A percentile compares a stretch with the other conserved stretches of the same genome.
Evolutionary conservation across 1,140 invertebrate genomes (phyloP).

Genomic region (Drosophila serrata): DNA sequence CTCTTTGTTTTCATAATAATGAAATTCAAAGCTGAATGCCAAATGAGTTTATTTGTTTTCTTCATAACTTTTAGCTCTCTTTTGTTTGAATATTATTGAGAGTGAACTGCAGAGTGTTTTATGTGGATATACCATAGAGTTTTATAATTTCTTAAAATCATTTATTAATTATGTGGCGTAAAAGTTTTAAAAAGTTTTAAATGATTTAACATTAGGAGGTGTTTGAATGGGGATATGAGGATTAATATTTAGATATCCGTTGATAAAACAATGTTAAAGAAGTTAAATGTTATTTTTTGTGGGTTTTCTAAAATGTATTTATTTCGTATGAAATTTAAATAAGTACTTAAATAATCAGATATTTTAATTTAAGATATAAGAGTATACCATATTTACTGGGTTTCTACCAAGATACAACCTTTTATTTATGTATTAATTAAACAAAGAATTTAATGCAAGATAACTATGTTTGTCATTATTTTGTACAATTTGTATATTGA

Average conservation of each 20-base stretch:
- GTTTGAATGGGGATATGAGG: too few relatives aligned
- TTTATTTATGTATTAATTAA: too few relatives aligned
- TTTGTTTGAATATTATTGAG: conserved; percentile 19
- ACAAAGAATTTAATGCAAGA: background rate
- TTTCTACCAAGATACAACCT: too few relatives aligned
- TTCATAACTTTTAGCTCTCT: conserved; percentile 29
- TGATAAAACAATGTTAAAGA: background rate
- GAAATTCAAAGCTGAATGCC: conserved; percentile 49
- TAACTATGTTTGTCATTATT: background rate
- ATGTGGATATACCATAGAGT: background rate
- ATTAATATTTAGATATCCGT: background rate
- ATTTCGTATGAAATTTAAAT: too few relatives aligned
- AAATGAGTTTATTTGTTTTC: conserved; percentile 50
- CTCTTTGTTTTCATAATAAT: conserved; percentile 40
- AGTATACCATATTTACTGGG: too few relatives aligned
- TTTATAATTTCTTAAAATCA: background rate
- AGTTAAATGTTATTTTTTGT: too few relatives aligned
- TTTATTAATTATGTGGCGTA: background rate
- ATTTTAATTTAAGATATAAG: too few relatives aligned
- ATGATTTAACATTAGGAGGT: too few relatives aligned
- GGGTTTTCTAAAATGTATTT: too few relatives aligned
- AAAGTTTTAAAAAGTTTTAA: background rate
- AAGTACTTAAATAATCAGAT: too few relatives aligned
- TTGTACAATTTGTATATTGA: background rate
- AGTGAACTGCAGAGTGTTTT: background rate